Conservation (phyloP, 2,797 vertebrate species). For the Myiothlypis coronata region DNA sequence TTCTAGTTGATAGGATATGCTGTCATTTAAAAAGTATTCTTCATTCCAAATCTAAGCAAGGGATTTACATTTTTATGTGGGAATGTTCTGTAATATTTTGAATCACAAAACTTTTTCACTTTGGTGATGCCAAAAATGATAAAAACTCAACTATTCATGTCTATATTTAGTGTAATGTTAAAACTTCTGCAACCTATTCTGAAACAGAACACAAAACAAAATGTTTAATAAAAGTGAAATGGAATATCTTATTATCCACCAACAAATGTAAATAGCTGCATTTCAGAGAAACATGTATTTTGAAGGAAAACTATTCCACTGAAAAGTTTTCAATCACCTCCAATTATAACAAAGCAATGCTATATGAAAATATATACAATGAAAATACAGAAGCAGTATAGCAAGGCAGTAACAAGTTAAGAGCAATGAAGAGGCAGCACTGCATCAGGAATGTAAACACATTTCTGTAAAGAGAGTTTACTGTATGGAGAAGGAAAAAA, state of each 20-base stretch:
- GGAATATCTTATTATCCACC: background rate
- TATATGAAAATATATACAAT: background rate
- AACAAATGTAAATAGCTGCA: background rate
- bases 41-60: background rate
- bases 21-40: background rate
- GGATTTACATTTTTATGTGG: background rate
- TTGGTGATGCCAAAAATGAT: background rate
- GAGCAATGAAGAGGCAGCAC: background rate
- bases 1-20: background rate
- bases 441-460: background rate
- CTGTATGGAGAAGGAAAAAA: background rate
- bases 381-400: background rate
- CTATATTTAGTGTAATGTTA: background rate
- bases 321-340: slow-evolving; percentile 39
- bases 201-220: background rate
- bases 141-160: background rate
- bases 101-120: background rate
- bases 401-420: background rate
- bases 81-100: background rate
- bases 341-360: background rate
- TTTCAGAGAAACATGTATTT: background rate
- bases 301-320: slow-evolving; percentile 35
- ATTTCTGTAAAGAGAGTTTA: background rate
- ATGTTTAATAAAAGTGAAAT: background rate
- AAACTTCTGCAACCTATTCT: background rate